These are phyloP conservation scores for Poecilia latipinna DNA, from an alignment of 2,113 vertebrate species.

Conservation along the genomic window DNA sequence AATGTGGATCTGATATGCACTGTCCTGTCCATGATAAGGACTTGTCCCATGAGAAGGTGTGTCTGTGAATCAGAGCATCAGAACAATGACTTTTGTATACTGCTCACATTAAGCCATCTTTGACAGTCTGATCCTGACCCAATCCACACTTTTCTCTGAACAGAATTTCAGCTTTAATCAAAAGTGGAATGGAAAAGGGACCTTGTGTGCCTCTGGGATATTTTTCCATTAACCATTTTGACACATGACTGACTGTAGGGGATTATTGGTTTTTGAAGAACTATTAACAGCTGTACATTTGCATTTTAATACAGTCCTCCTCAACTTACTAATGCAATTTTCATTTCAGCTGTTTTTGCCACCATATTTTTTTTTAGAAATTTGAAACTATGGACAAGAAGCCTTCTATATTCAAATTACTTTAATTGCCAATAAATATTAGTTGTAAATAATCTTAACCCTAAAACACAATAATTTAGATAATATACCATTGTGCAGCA, in stretches of 20 bases:
- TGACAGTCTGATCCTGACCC: constrained; percentile 72
- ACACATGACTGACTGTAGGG: constrained; percentile 99
- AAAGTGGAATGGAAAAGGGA: constrained; percentile 93
- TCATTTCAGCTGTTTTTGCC: constrained; percentile 92
- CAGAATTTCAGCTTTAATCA: constrained; percentile 96
- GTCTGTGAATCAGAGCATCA: constrained; percentile 59
- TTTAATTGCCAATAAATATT: constrained; percentile 83
- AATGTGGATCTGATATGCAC: constrained; percentile 54
- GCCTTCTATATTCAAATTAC: constrained; percentile 76
- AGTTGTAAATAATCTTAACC: constrained; percentile 78
- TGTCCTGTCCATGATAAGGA: constrained; percentile 43
- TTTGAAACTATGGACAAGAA: constrained; percentile 80
- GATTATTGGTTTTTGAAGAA: constrained; percentile 99
- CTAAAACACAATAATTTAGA: constrained; percentile 65
- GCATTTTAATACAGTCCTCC: constrained; percentile 99
- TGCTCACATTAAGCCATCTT: constrained; percentile 65
- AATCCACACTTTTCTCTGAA: constrained; percentile 80
- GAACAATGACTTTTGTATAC: constrained; percentile 65
- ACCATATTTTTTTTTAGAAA: constrained; percentile 89
- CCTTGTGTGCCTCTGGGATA: constrained; percentile 94
- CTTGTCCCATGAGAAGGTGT: constrained; percentile 47
- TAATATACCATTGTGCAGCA: constrained; percentile 2
- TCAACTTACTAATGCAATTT: constrained; percentile 96
- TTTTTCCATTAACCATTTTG: constrained; percentile 99
- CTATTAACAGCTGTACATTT: constrained; percentile 99